Evolutionary conservation across 2,888 invertebrate genomes (phyloP).

Genomic region (Parthenolecanium corni): DNA sequence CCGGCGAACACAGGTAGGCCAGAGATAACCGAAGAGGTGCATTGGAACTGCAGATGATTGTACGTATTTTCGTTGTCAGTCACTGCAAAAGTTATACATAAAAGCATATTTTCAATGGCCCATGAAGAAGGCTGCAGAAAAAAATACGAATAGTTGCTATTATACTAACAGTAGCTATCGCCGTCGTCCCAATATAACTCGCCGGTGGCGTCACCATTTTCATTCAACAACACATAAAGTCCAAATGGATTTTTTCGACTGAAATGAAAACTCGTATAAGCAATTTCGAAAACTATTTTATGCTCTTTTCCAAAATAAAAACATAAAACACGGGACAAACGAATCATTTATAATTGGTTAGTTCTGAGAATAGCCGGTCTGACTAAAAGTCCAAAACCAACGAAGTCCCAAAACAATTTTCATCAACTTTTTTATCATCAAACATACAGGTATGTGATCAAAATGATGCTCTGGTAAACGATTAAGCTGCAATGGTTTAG

Average conservation of each 20-base stretch:
- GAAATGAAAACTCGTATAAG: constrained; percentile 23
- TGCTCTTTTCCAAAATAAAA: too few relatives aligned
- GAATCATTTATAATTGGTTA: constrained; percentile 1
- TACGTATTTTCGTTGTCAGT: constrained; percentile 4
- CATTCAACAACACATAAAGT: constrained; percentile 51
- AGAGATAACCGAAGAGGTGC: constrained; percentile 5
- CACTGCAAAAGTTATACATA: background rate
- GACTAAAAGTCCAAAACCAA: too few relatives aligned
- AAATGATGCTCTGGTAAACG: too few relatives aligned
- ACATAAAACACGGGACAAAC: background rate
- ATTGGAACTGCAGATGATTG: constrained; percentile 27
- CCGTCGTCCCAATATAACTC: constrained; percentile 74
- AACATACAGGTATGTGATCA: too few relatives aligned
- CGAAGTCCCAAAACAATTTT: too few relatives aligned
- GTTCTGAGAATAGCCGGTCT: background rate
- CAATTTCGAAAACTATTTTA: background rate
- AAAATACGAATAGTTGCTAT: background rate
- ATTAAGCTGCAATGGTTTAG: too few relatives aligned
- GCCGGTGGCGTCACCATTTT: constrained; percentile 41
- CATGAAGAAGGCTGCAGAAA: background rate
- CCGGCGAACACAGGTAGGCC: constrained; percentile 25
- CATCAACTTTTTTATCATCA: too few relatives aligned
- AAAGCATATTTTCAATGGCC: background rate
- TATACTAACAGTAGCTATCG: constrained; percentile 50
- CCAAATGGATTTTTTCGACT: constrained; percentile 52